Evolutionary conservation across 2,113 vertebrate species (phyloP).

Genomic region (Centropus unirufus): DNA sequence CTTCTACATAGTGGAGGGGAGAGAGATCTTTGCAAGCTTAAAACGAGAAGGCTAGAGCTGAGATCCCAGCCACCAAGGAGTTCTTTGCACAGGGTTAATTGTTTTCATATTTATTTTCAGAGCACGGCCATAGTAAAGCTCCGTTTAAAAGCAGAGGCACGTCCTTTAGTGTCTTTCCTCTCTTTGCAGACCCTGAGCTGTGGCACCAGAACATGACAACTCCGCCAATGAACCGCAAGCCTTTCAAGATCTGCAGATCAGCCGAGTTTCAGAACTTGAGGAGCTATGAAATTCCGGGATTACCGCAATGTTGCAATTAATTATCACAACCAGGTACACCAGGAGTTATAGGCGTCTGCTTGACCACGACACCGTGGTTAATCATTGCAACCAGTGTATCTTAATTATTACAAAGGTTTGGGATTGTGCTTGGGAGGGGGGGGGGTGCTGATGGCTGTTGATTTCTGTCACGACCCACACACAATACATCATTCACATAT

Average conservation of each 20-base stretch:
- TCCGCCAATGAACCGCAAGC: not conserved
- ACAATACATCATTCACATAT: not conserved
- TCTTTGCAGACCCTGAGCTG: not conserved
- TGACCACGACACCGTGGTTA: not conserved
- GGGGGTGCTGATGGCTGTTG: not conserved
- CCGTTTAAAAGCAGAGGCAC: not conserved
- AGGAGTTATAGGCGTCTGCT: not conserved
- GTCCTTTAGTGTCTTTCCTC: not conserved
- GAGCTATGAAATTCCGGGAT: conserved; percentile 9
- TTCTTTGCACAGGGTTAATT: not conserved
- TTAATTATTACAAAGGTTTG: not conserved
- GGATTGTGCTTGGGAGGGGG: not conserved
- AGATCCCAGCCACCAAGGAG: not conserved
- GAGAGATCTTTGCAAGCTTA: not conserved
- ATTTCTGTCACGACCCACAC: not conserved
- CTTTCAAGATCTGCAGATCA: not conserved
- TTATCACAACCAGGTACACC: not conserved
- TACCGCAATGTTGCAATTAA: not conserved
- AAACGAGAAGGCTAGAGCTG: not conserved
- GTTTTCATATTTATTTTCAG: not conserved
- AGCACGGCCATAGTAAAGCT: not conserved
- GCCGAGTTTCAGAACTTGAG: conserved; percentile 72
- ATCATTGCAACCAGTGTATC: not conserved
- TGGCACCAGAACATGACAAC: not conserved
- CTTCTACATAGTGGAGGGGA: not conserved